Percentiles rank a stretch among this genome's conserved stretches.
These are phyloP conservation scores for Hippocampus comes DNA, from an alignment of 2,113 vertebrate genomes.

Conservation along the genomic window DNA sequence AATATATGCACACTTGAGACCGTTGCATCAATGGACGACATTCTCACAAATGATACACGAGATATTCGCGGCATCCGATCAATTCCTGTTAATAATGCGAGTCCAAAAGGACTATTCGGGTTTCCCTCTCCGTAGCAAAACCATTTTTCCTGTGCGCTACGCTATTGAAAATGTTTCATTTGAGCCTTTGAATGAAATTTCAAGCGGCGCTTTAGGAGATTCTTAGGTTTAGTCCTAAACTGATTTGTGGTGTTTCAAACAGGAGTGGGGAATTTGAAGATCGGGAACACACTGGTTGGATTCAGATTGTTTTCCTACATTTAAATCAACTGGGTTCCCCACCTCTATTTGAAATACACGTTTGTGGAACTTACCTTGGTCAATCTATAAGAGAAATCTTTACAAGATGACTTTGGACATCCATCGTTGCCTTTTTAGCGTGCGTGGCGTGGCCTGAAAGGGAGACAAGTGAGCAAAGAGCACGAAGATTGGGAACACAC, in stretches of 20 bases:
- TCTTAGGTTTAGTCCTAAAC: background rate
- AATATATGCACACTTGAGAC: background rate
- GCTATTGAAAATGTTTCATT: slow-evolving; percentile 1
- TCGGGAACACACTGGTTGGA: too few relatives aligned
- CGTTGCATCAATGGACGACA: too few relatives aligned
- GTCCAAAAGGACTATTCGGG: slow-evolving; percentile 1
- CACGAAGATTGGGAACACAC: too few relatives aligned
- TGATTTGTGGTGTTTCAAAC: background rate
- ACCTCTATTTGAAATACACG: background rate
- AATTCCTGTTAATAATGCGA: slow-evolving; percentile 26
- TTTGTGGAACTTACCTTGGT: slow-evolving; percentile 28
- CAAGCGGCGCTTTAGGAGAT: background rate
- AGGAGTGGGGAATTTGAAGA: background rate
- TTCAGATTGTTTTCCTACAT: background rate
- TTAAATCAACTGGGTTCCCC: background rate
- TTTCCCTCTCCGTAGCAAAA: background rate
- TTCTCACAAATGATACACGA: too few relatives aligned
- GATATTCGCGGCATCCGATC: too few relatives aligned
- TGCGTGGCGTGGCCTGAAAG: slow-evolving; percentile 17
- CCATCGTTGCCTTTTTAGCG: background rate
- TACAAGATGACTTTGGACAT: slow-evolving; percentile 4
- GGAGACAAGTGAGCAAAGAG: slow-evolving; percentile 15
- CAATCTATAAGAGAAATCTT: slow-evolving; percentile 18
- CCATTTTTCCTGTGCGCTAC: background rate
- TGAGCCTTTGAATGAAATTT: background rate